Evolutionary conservation across 2,888 invertebrate species (phyloP).

Genomic region (Lasius platythorax): DNA sequence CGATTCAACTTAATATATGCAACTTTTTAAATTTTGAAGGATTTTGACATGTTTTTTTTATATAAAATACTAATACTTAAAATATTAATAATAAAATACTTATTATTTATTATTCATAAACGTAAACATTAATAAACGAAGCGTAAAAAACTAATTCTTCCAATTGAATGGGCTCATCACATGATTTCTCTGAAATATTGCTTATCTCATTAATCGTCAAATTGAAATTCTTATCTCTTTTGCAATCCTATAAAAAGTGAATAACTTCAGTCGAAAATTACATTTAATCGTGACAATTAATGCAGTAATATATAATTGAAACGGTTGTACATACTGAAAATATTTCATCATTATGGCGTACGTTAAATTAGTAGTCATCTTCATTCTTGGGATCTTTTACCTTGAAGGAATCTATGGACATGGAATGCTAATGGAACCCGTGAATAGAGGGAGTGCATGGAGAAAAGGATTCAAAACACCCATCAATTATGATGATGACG

Average conservation of each 20-base stretch:
- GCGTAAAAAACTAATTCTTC: not conserved
- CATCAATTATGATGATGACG: constrained; percentile 87
- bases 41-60: too few relatives aligned
- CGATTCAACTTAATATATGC: too few relatives aligned
- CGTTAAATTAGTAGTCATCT: constrained; percentile 34
- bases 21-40: too few relatives aligned
- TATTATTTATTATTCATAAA: too few relatives aligned
- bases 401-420: constrained; percentile 83
- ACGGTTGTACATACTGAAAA: too few relatives aligned
- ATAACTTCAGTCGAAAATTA: not conserved
- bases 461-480: constrained; percentile 86
- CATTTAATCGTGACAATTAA: not conserved
- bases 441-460: constrained; percentile 87
- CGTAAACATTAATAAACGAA: not conserved
- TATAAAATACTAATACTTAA: too few relatives aligned
- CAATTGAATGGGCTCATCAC: not conserved
- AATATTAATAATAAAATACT: too few relatives aligned
- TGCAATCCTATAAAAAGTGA: constrained; percentile 13
- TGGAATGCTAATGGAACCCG: constrained; percentile 87
- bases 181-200: not conserved
- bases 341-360: constrained; percentile 41
- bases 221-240: not conserved
- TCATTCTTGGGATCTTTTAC: not conserved
- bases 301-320: not conserved
- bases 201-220: constrained; percentile 3